Percentiles rank a stretch among this genome's conserved stretches.
Evolutionary conservation across 2,888 invertebrate genomes (phyloP).

Genomic region (Acrobasis consociella): DNA sequence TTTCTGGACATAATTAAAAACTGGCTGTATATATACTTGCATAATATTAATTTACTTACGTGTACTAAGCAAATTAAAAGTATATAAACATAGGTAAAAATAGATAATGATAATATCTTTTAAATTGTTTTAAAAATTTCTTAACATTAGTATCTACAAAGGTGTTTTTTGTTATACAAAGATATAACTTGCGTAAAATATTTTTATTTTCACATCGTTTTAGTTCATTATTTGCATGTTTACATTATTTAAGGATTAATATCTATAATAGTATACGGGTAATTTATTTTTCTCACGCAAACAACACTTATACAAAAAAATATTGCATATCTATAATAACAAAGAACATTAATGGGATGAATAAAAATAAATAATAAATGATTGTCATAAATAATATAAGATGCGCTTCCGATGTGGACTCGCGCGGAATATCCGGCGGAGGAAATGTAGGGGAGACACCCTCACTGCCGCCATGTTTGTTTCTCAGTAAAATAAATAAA

Average conservation of each 20-base stretch:
- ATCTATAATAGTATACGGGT: slow-evolving; percentile 23
- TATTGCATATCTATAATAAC: slow-evolving; percentile 52
- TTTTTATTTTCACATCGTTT: not conserved
- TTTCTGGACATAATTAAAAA: too few relatives aligned
- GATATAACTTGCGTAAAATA: not conserved
- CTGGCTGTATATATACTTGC: too few relatives aligned
- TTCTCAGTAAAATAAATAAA: slow-evolving; percentile 45
- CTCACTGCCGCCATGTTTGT: slow-evolving; percentile 67
- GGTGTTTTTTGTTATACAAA: not conserved
- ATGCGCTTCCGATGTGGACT: slow-evolving; percentile 65
- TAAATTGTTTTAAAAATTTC: too few relatives aligned
- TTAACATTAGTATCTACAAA: not conserved
- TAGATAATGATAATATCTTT: too few relatives aligned
- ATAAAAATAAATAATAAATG: slow-evolving; percentile 63
- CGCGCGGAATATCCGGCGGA: slow-evolving; percentile 60
- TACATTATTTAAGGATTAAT: slow-evolving; percentile 1
- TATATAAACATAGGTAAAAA: too few relatives aligned
- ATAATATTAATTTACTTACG: too few relatives aligned
- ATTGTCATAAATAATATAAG: slow-evolving; percentile 59
- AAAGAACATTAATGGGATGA: slow-evolving; percentile 47
- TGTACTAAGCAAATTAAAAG: too few relatives aligned
- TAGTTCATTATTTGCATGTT: slow-evolving; percentile 7
- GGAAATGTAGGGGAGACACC: slow-evolving; percentile 73
- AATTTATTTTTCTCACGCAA: slow-evolving; percentile 18
- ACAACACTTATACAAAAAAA: slow-evolving; percentile 25